Conservation (phyloP, 2,888 invertebrate genomes). For the Pterostichus madidus region DNA sequence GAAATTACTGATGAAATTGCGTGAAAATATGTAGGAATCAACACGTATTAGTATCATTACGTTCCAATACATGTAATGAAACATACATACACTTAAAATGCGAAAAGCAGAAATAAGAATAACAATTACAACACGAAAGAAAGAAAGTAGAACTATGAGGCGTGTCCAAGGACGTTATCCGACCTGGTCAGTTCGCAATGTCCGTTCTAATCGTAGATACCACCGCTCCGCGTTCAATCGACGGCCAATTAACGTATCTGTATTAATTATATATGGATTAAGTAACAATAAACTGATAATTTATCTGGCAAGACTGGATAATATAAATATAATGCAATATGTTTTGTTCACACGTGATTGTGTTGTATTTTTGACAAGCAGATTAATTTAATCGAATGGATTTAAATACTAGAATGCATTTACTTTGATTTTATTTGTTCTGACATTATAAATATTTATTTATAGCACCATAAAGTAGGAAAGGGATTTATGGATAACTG, state of each 20-base stretch:
- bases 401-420: background rate
- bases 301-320: background rate
- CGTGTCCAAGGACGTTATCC: slow-evolving; percentile 65
- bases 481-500: background rate
- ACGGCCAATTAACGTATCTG: slow-evolving; percentile 57
- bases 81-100: slow-evolving; percentile 47
- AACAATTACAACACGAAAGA: slow-evolving; percentile 64
- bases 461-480: background rate
- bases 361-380: slow-evolving; percentile 20
- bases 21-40: slow-evolving; percentile 11
- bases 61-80: slow-evolving; percentile 15
- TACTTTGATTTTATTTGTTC: background rate
- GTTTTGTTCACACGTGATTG: slow-evolving; percentile 13
- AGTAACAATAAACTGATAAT: slow-evolving; percentile 35
- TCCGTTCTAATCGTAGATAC: slow-evolving; percentile 63
- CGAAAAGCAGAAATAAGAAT: slow-evolving; percentile 61
- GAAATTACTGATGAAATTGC: background rate
- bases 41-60: slow-evolving; percentile 8
- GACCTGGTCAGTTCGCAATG: slow-evolving; percentile 63
- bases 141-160: slow-evolving; percentile 64
- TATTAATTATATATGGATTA: slow-evolving; percentile 60
- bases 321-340: slow-evolving; percentile 26
- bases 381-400: slow-evolving; percentile 22
- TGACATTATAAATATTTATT: background rate
- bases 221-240: slow-evolving; percentile 42